Evolutionary conservation across 2,797 vertebrate genomes (phyloP).

Genomic region (Sebastes taczanowskii): DNA sequence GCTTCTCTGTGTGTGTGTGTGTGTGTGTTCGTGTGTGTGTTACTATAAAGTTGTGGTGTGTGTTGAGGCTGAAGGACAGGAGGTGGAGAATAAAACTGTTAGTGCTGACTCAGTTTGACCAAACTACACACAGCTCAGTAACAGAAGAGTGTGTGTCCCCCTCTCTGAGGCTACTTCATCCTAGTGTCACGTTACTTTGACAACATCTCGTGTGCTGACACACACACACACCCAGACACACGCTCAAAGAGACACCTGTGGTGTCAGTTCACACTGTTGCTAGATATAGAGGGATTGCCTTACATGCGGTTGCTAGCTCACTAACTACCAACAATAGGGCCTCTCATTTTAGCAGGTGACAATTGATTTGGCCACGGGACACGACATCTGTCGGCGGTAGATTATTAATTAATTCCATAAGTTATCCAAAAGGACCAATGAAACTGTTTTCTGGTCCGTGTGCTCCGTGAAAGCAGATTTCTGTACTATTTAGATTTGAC

Average conservation of each 20-base stretch:
- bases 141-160: not conserved
- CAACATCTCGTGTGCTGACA: slow-evolving; percentile 6
- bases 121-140: slow-evolving; percentile 2
- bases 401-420: not conserved
- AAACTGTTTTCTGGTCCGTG: not conserved
- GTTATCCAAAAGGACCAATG: not conserved
- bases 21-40: not conserved
- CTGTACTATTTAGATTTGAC: not conserved
- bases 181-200: slow-evolving; percentile 40
- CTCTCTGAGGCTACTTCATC: not conserved
- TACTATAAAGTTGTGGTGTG: slow-evolving; percentile 26
- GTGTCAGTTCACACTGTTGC: slow-evolving; percentile 11
- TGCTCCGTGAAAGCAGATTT: not conserved
- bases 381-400: not conserved
- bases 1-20: not conserved
- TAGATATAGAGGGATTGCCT: slow-evolving; percentile 4
- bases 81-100: slow-evolving; percentile 47
- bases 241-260: slow-evolving; percentile 15
- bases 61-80: slow-evolving; percentile 32
- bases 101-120: slow-evolving; percentile 60
- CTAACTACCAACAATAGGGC: slow-evolving; percentile 2
- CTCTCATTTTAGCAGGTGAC: not conserved
- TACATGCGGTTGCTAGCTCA: slow-evolving; percentile 1
- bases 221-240: slow-evolving; percentile 6
- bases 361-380: not conserved